These are phyloP conservation scores for Ibycter americanus DNA, from an alignment of 2,797 vertebrate genomes.

Conservation along the genomic window DNA sequence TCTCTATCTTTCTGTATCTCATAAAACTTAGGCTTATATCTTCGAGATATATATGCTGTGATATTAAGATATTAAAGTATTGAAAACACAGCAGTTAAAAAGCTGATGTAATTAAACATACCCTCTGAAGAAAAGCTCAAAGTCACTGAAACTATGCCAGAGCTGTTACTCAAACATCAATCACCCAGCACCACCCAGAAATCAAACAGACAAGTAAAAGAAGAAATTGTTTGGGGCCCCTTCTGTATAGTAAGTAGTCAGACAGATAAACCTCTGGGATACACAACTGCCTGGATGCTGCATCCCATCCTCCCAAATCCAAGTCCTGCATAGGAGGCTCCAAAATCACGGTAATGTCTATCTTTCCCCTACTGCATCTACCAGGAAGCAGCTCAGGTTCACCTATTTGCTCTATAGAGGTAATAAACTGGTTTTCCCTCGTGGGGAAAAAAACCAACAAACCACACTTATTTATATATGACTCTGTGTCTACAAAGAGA, in stretches of 20 bases:
- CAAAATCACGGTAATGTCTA: neutral
- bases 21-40: neutral
- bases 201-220: neutral
- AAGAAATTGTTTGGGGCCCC: neutral
- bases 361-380: neutral
- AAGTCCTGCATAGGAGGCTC: neutral
- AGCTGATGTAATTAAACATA: neutral
- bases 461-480: no score
- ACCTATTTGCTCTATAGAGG: neutral
- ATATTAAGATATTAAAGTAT: neutral
- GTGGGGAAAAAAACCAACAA: neutral
- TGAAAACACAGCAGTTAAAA: neutral
- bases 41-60: neutral
- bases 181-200: neutral
- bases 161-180: neutral
- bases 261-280: neutral
- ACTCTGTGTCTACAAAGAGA: neutral
- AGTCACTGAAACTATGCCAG: neutral
- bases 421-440: neutral
- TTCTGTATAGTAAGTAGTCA: neutral
- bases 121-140: neutral
- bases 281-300: neutral
- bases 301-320: neutral
- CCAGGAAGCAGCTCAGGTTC: neutral
- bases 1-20: neutral